Conservation (phyloP, 1,140 invertebrate genomes). For the Sycobia sp. region DNA sequence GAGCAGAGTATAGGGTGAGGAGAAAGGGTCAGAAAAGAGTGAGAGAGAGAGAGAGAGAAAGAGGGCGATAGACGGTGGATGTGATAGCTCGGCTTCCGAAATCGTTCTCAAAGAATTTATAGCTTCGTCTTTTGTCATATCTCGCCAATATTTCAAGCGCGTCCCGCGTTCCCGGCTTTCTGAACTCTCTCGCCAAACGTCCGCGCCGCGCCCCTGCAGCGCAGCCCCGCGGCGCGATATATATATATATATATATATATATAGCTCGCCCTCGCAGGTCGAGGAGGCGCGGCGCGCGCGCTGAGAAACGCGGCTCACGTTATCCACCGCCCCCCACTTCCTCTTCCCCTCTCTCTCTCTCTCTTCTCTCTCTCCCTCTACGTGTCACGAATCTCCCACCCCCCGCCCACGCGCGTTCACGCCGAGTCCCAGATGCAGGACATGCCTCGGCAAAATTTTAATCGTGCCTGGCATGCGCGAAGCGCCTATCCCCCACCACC, state of each 20-base stretch:
- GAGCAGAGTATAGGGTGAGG: too few species aligned
- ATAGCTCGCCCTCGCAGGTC: too few species aligned
- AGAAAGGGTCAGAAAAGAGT: too few species aligned
- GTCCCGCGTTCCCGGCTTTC: conserved; percentile 21
- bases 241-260: too few species aligned
- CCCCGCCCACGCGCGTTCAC: not conserved
- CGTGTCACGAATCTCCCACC: conserved; percentile 29
- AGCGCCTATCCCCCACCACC: not conserved
- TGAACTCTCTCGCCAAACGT: conserved; percentile 11
- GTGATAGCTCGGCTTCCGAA: not conserved
- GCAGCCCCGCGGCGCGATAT: too few species aligned
- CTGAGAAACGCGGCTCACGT: conserved; percentile 16
- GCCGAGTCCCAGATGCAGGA: conserved; percentile 19
- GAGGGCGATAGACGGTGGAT: too few species aligned
- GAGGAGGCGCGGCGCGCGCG: not conserved
- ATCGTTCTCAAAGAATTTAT: conserved; percentile 29
- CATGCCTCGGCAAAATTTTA: conserved; percentile 31
- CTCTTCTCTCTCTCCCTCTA: too few species aligned
- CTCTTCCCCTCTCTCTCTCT: not conserved
- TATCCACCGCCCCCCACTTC: conserved; percentile 3
- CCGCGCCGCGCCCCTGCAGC: not conserved
- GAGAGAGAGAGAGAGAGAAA: too few species aligned
- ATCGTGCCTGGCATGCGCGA: conserved; percentile 30
- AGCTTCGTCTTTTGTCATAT: conserved; percentile 32
- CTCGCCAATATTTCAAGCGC: conserved; percentile 32